Evolutionary conservation across 2,797 vertebrate species (phyloP), one percentile per base, ranked within the genome.

Genomic region (Pangasius mekongensis): DNA sequence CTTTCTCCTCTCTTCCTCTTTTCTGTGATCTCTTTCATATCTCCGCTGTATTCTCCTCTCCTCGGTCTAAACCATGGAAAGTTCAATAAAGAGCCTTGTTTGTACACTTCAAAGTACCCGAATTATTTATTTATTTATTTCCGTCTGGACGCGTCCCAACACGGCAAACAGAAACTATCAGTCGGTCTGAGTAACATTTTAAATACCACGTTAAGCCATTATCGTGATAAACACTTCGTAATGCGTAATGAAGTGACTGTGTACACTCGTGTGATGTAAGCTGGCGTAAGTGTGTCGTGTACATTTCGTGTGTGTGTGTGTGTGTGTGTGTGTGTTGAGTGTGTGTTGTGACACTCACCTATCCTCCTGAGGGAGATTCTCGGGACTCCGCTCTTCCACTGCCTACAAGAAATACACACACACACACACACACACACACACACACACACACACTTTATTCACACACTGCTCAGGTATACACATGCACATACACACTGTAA

Each of bases 371-470:
- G 96, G 94, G 95, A 97, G 95, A 87, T 97, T 96, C 80, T 98
- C 98, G 93, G 96, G 93, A 92, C 96, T 96, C 88, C 95, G 97
- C 92, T 98, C 98, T 4, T 97, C 96, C 92, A 98, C 97, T 93
- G 96, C 94, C 98, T 99, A 89, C 47, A 87, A 91, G 93, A 13
- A 7, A 87, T 36, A 36, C 16, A 67, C 33, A 71, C 39, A 30
- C 74, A 86, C 24, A 88, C 76, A 78, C 33, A 62, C 52, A 60
- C n/a, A 88, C 52, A 60, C n/a, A 88, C n/a, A 84, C 43, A 30
- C 74, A 86, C 24, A 47, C 62, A 86, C 24, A 88, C 76, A 83
- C 33, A 62, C n/a, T 36, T 56, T 84, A 85, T 27, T 71, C 52
- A 60, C n/a, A 88, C n/a, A 84, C 43, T 62, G n/a, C 27, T 80